Conservation (phyloP, 1,140 invertebrate species). For the Octopus bimaculoides region DNA sequence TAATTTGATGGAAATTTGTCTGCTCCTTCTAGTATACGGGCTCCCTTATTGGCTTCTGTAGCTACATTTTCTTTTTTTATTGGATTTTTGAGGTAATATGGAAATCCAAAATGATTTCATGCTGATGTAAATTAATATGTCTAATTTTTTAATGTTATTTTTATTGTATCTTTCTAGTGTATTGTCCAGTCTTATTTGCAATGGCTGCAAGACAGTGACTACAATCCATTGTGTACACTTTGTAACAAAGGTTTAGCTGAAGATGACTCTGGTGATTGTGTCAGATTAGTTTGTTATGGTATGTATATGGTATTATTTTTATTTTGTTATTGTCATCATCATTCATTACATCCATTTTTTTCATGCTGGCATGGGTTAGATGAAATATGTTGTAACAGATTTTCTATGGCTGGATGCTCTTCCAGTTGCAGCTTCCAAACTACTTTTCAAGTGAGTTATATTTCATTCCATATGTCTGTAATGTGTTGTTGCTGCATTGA, state of each 20-base stretch:
- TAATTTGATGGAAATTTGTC: too few species aligned
- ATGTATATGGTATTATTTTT: slow-evolving; percentile 18
- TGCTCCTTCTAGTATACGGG: too few species aligned
- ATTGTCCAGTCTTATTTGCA: slow-evolving; percentile 95
- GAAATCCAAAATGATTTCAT: too few species aligned
- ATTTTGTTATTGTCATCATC: background rate
- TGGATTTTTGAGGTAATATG: too few species aligned
- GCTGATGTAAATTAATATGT: background rate
- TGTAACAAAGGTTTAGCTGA: slow-evolving; percentile 77
- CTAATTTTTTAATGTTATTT: slow-evolving; percentile 13
- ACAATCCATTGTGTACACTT: slow-evolving; percentile 84
- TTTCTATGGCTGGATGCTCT: too few species aligned
- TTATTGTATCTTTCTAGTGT: slow-evolving; percentile 70
- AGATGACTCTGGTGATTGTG: slow-evolving; percentile 70
- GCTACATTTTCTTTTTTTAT: too few species aligned
- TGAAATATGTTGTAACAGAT: too few species aligned
- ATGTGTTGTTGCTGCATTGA: too few species aligned
- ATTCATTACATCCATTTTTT: background rate
- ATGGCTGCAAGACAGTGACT: slow-evolving; percentile 97
- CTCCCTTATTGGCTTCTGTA: too few species aligned
- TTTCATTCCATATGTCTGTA: too few species aligned
- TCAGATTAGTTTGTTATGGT: slow-evolving; percentile 64
- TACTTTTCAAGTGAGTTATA: too few species aligned
- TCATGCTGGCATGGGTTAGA: background rate
- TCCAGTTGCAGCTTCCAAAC: too few species aligned